A percentile compares a stretch with the other conserved stretches of the same genome.
Conservation (phyloP, 1,140 invertebrate species). For the Bombus terrestris region DNA sequence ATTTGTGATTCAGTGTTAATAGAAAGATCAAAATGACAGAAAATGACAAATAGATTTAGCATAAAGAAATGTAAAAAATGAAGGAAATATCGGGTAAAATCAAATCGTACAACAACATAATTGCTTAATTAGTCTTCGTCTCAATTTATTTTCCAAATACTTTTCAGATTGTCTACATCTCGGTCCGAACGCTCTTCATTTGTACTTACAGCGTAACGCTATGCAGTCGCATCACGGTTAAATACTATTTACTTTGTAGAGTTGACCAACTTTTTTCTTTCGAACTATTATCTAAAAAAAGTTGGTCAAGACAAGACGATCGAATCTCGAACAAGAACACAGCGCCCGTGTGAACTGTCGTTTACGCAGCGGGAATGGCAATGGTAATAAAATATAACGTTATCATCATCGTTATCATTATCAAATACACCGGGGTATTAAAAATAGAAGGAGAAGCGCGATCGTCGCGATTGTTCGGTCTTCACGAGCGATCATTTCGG, state of each 20-base stretch:
- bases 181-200: slow-evolving; percentile 36
- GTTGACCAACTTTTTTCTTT: background rate
- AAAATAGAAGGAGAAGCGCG: slow-evolving; percentile 59
- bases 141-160: slow-evolving; percentile 46
- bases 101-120: background rate
- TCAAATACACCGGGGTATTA: slow-evolving; percentile 67
- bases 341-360: slow-evolving; percentile 11
- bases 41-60: background rate
- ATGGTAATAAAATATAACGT: slow-evolving; percentile 53
- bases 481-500: slow-evolving; percentile 36
- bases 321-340: background rate
- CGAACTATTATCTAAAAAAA: background rate
- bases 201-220: slow-evolving; percentile 46
- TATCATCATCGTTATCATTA: slow-evolving; percentile 63
- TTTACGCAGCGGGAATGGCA: slow-evolving; percentile 43
- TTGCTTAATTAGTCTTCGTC: slow-evolving; percentile 18
- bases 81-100: background rate
- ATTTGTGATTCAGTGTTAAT: background rate
- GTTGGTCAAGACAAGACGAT: background rate
- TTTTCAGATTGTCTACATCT: slow-evolving; percentile 52
- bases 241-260: slow-evolving; percentile 19
- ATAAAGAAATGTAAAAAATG: background rate
- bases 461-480: slow-evolving; percentile 7
- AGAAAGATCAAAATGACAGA: background rate
- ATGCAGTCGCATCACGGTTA: slow-evolving; percentile 11